A percentile compares a stretch with the other conserved stretches of the same genome.
Conservation (phyloP, 2,888 invertebrate genomes). For the Lamellibrachia satsuma region DNA sequence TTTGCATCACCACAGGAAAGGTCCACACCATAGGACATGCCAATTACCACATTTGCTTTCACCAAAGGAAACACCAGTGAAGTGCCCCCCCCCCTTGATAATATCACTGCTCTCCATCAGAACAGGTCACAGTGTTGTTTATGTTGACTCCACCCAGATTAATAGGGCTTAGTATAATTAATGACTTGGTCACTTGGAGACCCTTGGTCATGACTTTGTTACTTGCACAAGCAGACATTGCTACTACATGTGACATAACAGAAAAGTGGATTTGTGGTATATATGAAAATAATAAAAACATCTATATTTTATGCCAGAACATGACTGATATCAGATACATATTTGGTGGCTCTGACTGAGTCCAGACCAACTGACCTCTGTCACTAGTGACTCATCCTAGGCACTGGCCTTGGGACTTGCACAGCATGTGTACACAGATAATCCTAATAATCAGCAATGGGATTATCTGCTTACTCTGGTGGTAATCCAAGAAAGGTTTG, state of each 20-base stretch:
- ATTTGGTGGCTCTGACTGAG: neutral
- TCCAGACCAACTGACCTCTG: neutral
- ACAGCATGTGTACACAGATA: neutral
- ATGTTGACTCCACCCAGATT: neutral
- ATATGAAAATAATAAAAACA: neutral
- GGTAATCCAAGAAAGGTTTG: neutral
- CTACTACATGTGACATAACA: neutral
- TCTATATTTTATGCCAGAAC: neutral
- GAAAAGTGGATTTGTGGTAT: neutral
- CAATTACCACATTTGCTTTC: too few relatives aligned
- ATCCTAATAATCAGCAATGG: neutral
- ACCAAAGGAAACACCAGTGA: too few relatives aligned
- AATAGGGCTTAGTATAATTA: neutral
- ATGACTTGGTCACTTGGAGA: neutral
- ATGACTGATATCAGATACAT: too few relatives aligned
- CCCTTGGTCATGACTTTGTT: neutral
- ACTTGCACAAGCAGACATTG: neutral
- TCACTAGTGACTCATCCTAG: neutral
- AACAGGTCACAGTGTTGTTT: too few relatives aligned
- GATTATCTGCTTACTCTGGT: neutral
- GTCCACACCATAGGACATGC: too few relatives aligned
- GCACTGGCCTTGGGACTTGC: neutral
- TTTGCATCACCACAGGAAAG: too few relatives aligned
- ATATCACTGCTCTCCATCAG: neutral
- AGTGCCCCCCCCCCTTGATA: neutral